Evolutionary conservation across 2,888 invertebrate species (phyloP), one percentile per base, ranked within the genome.

Genomic region (Cyrtodaria siliqua): DNA sequence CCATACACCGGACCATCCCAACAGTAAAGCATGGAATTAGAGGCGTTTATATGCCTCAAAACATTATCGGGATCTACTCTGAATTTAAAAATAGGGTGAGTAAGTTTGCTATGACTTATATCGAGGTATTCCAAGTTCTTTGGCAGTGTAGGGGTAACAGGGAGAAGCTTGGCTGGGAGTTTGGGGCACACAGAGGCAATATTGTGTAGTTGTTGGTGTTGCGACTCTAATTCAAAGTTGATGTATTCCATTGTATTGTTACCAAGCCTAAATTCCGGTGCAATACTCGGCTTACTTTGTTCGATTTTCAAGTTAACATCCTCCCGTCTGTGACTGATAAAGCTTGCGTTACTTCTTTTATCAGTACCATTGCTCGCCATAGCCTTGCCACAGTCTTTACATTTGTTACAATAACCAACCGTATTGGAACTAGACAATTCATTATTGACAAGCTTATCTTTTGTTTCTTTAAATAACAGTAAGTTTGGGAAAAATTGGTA

Each of bases 1-100:
- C 75, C 75, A 56, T 52, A 38, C 0, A 76, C 33, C 0, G 75
- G 75, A 8, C 75, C 75, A 23, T 70, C 66, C 75, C 70, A 76
- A 26, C 75, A 76, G 18, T 64, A 61, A 26, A 76, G 40, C 26
- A 76, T 33, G 1, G 66, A 76, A 6, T 33, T 2, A 12, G 66
- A 60, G 9, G 57, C 60, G 24, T 66, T 69, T 2, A 70, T 26
- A 2, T 16, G 24, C 42, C 42, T 70, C 8, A 76, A 12, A 6
- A 44, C 20, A 40, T 76, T 76, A n/a, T 60, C 44, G 4, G 38
- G 9, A 26, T 33, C 42, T 2, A 76, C 12, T 26, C 40, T 26
- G 27, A 76, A 50, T 18, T 56, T 23, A 27, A 40, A 66, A 12
- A 70, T 61, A 50, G 75, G 66, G 14, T 16, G n/a, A 6, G 42